Evolutionary conservation across 1,140 invertebrate genomes (phyloP).

Genomic region (Drosophila arawakana): DNA sequence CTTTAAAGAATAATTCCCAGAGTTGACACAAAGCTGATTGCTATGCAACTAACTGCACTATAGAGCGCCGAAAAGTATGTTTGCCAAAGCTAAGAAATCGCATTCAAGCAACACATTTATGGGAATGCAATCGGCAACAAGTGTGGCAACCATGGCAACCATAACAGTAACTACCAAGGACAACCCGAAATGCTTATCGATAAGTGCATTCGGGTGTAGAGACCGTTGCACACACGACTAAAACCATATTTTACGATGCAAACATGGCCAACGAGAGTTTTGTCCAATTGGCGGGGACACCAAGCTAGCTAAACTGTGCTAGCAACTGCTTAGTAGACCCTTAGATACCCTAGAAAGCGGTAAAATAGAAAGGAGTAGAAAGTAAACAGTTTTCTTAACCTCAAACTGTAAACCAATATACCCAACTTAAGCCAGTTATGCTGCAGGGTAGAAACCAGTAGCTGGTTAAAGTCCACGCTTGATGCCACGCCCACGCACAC

Average conservation of each 20-base stretch:
- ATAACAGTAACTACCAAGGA: slow-evolving; percentile 11
- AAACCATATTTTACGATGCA: slow-evolving; percentile 72
- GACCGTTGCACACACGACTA: slow-evolving; percentile 36
- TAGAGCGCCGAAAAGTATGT: slow-evolving; percentile 27
- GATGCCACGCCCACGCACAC: slow-evolving; percentile 24
- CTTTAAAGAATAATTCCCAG: too few species aligned
- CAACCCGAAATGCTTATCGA: slow-evolving; percentile 33
- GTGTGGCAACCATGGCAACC: slow-evolving; percentile 40
- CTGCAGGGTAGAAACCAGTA: slow-evolving; percentile 31
- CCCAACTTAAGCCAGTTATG: slow-evolving; percentile 1
- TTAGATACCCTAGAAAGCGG: slow-evolving; percentile 5
- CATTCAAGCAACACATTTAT: slow-evolving; percentile 11
- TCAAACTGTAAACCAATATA: neutral
- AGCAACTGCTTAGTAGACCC: neutral
- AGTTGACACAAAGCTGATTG: slow-evolving; percentile 31
- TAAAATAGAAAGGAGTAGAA: neutral
- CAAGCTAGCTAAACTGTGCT: neutral
- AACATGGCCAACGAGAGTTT: slow-evolving; percentile 48
- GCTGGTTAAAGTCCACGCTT: slow-evolving; percentile 19
- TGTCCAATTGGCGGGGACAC: slow-evolving; percentile 26
- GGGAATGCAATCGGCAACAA: slow-evolving; percentile 40
- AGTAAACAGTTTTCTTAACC: neutral
- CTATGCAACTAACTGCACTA: slow-evolving; percentile 4
- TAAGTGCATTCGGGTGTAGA: slow-evolving; percentile 40
- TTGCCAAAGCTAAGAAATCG: slow-evolving; percentile 11